phyloP scores from a whole-genome alignment of 2,888 invertebrate genomes.

The Calameuta filiformis region DNA sequence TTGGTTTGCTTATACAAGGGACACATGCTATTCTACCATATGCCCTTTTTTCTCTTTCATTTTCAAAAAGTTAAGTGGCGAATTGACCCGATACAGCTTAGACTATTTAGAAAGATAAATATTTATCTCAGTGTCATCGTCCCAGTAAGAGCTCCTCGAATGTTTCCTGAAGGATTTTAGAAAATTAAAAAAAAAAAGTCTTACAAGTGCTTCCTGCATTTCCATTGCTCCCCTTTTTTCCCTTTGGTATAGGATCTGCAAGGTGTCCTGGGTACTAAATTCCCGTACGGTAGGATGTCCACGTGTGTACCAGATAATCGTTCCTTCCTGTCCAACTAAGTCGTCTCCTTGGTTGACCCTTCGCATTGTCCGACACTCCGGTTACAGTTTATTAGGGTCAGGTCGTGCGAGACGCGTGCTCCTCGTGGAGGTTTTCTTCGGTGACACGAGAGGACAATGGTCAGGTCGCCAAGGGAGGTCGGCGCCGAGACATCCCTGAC shows the following conservation, averaged over 20 bases:
- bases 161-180: neutral
- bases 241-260: neutral
- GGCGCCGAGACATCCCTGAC: slow-evolving; percentile 32
- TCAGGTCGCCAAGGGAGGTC: slow-evolving; percentile 28
- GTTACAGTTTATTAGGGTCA: slow-evolving; percentile 41
- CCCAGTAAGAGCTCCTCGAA: neutral
- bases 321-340: neutral
- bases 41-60: neutral
- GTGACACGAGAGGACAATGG: neutral
- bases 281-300: neutral
- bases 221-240: neutral
- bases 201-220: too few species aligned
- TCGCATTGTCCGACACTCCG: slow-evolving; percentile 19
- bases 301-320: slow-evolving; percentile 2
- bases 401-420: slow-evolving; percentile 25
- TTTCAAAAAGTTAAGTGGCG: neutral
- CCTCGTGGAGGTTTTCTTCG: neutral
- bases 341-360: neutral
- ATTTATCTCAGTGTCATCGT: neutral
- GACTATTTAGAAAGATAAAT: neutral
- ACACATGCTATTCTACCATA: neutral
- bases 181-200: neutral
- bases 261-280: neutral
- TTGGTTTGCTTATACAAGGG: neutral
- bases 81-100: neutral